phyloP scores from a whole-genome alignment of 2,797 vertebrate species.

The Cuniculus paca region DNA sequence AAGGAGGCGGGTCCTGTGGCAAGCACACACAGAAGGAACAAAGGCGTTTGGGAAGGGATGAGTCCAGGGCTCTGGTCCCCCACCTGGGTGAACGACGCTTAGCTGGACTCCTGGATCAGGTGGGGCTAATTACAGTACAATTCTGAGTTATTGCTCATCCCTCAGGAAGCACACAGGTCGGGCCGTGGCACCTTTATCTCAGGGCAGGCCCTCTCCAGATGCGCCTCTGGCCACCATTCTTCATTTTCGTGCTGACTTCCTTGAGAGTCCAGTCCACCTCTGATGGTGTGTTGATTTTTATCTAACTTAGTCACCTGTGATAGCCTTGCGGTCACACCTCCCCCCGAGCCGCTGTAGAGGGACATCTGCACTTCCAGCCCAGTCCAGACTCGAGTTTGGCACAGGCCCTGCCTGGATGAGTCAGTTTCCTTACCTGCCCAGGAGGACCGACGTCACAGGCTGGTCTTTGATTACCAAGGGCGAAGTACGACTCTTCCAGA shows the following conservation, averaged over 20 bases:
- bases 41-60: background rate
- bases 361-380: rapidly evolving
- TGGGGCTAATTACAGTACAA: background rate
- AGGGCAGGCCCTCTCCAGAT: background rate
- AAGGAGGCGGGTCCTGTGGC: background rate
- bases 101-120: background rate
- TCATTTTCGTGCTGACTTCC: background rate
- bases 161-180: background rate
- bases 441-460: background rate
- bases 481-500: background rate
- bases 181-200: background rate
- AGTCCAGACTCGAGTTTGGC: background rate
- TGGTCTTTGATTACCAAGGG: background rate
- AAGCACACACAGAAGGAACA: background rate
- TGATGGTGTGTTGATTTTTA: background rate
- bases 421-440: background rate
- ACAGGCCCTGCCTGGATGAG: background rate
- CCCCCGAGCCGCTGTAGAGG: background rate
- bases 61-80: background rate
- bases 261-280: background rate
- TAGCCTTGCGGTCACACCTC: background rate
- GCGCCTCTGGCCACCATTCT: background rate
- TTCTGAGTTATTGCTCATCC: background rate
- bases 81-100: background rate
- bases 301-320: background rate